phyloP scores from a whole-genome alignment of 2,888 invertebrate species.

The Chrysolina haemoptera region DNA sequence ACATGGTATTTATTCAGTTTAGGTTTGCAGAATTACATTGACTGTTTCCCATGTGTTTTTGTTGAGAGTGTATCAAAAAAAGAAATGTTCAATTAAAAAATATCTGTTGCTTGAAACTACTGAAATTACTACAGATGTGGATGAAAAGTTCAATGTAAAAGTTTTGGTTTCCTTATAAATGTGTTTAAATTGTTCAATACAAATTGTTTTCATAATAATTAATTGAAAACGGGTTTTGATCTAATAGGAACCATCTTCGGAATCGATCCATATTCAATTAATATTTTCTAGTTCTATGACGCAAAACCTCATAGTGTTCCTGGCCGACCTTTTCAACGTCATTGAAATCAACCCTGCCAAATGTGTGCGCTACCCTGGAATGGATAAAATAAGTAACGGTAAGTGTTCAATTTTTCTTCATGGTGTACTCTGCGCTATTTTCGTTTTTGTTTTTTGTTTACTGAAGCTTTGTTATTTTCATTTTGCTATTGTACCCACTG shows the following conservation, averaged over 20 bases:
- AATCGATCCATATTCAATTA: not conserved
- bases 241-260: not conserved
- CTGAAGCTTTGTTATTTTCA: conserved; percentile 36
- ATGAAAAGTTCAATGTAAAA: too few species aligned
- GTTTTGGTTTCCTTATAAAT: too few species aligned
- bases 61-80: not conserved
- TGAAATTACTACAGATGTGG: too few species aligned
- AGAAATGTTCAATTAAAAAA: too few species aligned
- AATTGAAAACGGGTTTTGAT: too few species aligned
- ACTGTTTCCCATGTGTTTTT: not conserved
- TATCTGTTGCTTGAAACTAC: too few species aligned
- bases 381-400: conserved; percentile 72
- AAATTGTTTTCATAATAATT: too few species aligned
- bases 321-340: conserved; percentile 94
- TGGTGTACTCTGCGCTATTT: conserved; percentile 22
- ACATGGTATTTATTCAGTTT: too few species aligned
- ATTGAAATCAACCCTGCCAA: conserved; percentile 94
- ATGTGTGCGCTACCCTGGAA: conserved; percentile 87
- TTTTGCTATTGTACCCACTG: conserved; percentile 29
- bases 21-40: too few species aligned
- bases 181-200: too few species aligned
- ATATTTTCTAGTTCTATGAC: conserved; percentile 84
- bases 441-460: conserved; percentile 27
- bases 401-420: conserved; percentile 51
- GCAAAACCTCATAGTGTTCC: conserved; percentile 90